Evolutionary conservation across 2,888 invertebrate species (phyloP), one percentile per base, ranked within the genome.

Genomic region (Conus canariensis): DNA sequence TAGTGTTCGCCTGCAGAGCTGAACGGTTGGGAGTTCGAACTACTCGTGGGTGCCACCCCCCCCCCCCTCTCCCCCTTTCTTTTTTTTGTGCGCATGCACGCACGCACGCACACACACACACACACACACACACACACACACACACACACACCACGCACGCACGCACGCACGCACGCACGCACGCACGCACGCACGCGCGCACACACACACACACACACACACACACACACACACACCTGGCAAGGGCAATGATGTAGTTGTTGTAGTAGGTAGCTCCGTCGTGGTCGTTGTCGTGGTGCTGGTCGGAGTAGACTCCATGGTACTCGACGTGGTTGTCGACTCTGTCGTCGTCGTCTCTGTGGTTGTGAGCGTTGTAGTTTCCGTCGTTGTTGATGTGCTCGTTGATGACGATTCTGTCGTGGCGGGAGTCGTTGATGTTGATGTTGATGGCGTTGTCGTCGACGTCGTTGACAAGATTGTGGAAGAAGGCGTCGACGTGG

Each of bases 401-500:
- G 87, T 77, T 14, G 83, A 16, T 30, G 82, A 59, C 2, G 89
- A 19, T 59, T 56, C n/a, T 59, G 87, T 85, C 22, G 90, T 45
- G 45, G 1, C 3, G 45, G 91, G 12, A n/a, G 67, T n/a, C 19
- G 77, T 10, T 22, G 83, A 7, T 56, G 87, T 56, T 16, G 89
- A 67, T 64, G 77, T n/a, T n/a, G 89, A 22, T 22, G 91, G 12
- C n/a, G 60, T 25, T 74, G 89, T 59, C 45, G n/a, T n/a, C n/a
- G n/a, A n/a, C n/a, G n/a, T n/a, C n/a, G 67, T 25, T n/a, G 80
- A 45, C 10, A 77, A 45, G 22, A 70, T 7, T 56, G 87, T 67
- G 8, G 89, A 74, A 64, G 77, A 60, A 45, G 89, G 70, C 64
- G 90, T 67, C 60, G 90, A 80, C 85, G 88, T 0, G 58, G 91